phyloP scores from a whole-genome alignment of 1,140 invertebrate genomes.

The Leptopilina clavipes region DNA sequence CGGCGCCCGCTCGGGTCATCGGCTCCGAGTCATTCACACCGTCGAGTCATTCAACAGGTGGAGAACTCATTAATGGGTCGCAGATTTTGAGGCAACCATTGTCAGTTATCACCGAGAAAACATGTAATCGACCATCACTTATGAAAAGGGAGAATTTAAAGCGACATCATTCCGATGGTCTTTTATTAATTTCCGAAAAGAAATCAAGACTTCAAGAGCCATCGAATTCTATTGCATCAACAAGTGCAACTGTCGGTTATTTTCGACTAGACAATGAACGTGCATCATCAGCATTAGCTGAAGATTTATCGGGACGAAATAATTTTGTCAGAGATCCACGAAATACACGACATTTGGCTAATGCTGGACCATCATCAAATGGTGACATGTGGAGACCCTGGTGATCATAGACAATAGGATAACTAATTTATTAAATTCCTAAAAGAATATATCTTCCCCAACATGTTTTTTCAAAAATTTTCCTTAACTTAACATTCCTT shows the following conservation, averaged over 20 bases:
- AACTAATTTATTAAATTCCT: background rate
- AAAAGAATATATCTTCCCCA: background rate
- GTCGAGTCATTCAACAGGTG: slow-evolving; percentile 32
- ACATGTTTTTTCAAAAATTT: too few species aligned
- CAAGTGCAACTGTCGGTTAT: slow-evolving; percentile 38
- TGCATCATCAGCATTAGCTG: slow-evolving; percentile 42
- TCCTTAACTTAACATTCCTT: too few species aligned
- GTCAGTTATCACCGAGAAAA: slow-evolving; percentile 71
- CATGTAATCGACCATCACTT: slow-evolving; percentile 58
- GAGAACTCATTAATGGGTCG: slow-evolving; percentile 39
- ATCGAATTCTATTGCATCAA: slow-evolving; percentile 51
- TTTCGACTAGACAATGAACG: slow-evolving; percentile 56
- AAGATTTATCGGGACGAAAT: slow-evolving; percentile 62
- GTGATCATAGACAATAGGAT: slow-evolving; percentile 56
- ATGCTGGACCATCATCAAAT: slow-evolving; percentile 62
- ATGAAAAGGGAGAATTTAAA: slow-evolving; percentile 59
- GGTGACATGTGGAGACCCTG: slow-evolving; percentile 75
- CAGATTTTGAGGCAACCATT: slow-evolving; percentile 64
- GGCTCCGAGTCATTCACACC: too few species aligned
- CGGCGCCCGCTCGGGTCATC: slow-evolving; percentile 2
- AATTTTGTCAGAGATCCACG: slow-evolving; percentile 47
- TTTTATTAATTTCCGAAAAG: slow-evolving; percentile 68
- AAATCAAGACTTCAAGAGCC: slow-evolving; percentile 64
- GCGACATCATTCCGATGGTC: slow-evolving; percentile 64
- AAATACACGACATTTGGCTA: slow-evolving; percentile 50